Percentiles rank a stretch among this genome's conserved stretches.
phyloP scores from a whole-genome alignment of 2,888 invertebrate species.

The Mechanitis messenoides region DNA sequence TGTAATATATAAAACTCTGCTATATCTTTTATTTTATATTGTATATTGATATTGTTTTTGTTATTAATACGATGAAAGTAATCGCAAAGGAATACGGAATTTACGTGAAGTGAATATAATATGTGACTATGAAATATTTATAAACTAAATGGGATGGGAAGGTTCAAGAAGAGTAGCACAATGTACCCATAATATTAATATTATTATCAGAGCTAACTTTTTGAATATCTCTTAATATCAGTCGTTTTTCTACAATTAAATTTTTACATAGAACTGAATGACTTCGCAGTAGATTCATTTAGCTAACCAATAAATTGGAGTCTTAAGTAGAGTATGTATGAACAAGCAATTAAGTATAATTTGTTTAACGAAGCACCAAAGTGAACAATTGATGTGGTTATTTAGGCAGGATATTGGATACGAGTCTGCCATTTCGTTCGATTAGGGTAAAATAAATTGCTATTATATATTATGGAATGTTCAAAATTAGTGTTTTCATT shows the following conservation, averaged over 20 bases:
- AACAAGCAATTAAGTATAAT: slow-evolving; percentile 48
- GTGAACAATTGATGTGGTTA: slow-evolving; percentile 48
- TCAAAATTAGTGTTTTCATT: slow-evolving; percentile 1
- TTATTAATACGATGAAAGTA: too few relatives aligned
- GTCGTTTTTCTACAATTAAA: too few relatives aligned
- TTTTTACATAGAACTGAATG: too few relatives aligned
- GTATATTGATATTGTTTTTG: not conserved
- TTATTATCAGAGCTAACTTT: too few relatives aligned
- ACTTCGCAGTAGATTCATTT: not conserved
- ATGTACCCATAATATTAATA: too few relatives aligned
- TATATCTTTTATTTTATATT: not conserved
- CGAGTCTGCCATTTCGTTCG: slow-evolving; percentile 27
- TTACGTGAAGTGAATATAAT: too few relatives aligned
- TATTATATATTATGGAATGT: slow-evolving; percentile 11
- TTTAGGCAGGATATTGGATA: slow-evolving; percentile 32
- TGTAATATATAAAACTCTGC: not conserved
- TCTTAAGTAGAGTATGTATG: slow-evolving; percentile 16
- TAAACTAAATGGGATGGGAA: too few relatives aligned
- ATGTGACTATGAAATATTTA: too few relatives aligned
- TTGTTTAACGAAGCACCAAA: slow-evolving; percentile 42
- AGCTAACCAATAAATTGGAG: not conserved
- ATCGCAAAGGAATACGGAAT: too few relatives aligned
- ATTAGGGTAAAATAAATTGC: slow-evolving; percentile 23
- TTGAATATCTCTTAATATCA: too few relatives aligned
- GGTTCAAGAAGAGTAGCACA: too few relatives aligned